Evolutionary conservation across 2,888 invertebrate genomes (phyloP).

Genomic region (Ophioninae sp.): DNA sequence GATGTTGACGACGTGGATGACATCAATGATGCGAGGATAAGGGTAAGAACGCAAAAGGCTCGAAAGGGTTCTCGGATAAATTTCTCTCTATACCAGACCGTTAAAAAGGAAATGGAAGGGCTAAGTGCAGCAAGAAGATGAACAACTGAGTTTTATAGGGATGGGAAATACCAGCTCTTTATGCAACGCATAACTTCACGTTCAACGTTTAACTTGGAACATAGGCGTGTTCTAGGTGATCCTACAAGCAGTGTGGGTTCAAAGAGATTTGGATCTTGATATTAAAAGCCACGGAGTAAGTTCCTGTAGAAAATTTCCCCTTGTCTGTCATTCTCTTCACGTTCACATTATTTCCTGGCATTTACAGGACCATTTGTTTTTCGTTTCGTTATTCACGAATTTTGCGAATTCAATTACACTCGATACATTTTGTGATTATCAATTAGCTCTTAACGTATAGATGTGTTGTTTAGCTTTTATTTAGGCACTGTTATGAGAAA

Average conservation of each 20-base stretch:
- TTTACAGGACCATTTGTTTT: background rate
- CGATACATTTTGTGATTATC: background rate
- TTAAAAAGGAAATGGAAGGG: background rate
- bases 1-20: too few species aligned
- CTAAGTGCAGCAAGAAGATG: slow-evolving; percentile 23
- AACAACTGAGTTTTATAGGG: slow-evolving; percentile 48
- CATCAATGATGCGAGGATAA: too few species aligned
- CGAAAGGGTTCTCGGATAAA: too few species aligned
- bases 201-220: slow-evolving; percentile 66
- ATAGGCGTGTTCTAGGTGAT: slow-evolving; percentile 23
- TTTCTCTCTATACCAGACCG: too few species aligned
- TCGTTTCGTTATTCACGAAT: background rate
- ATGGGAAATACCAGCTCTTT: slow-evolving; percentile 66
- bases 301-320: slow-evolving; percentile 18
- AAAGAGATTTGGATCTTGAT: slow-evolving; percentile 40
- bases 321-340: slow-evolving; percentile 12
- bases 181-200: slow-evolving; percentile 73
- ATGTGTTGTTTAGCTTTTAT: background rate
- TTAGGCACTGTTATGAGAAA: slow-evolving; percentile 12
- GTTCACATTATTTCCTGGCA: slow-evolving; percentile 12
- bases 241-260: slow-evolving; percentile 25
- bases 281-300: slow-evolving; percentile 41
- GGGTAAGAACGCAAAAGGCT: too few species aligned
- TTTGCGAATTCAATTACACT: background rate
- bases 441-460: background rate